phyloP scores from a whole-genome alignment of 1,140 invertebrate genomes.

The Lutraria rhynchaena region DNA sequence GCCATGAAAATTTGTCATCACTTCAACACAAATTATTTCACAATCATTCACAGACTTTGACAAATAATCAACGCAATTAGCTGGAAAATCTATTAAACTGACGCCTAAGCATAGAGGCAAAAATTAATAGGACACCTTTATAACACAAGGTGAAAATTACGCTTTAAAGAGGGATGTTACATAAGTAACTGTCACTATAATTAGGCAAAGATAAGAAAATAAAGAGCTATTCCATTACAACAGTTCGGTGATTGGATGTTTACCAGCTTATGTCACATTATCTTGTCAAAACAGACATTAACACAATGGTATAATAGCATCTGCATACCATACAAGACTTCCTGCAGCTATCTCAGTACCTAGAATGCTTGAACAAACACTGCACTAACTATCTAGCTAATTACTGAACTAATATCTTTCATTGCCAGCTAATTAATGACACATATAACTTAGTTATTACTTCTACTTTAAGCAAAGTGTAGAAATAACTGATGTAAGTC shows the following conservation, averaged over 20 bases:
- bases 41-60: constrained; percentile 15
- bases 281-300: constrained; percentile 38
- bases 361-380: constrained; percentile 12
- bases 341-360: not conserved
- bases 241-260: too few species aligned
- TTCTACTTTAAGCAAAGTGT: too few species aligned
- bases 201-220: too few species aligned
- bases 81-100: constrained; percentile 26
- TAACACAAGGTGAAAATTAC: not conserved
- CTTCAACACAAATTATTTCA: not conserved
- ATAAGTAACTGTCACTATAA: too few species aligned
- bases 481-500: too few species aligned
- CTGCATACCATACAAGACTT: constrained; percentile 5
- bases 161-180: too few species aligned
- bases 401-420: not conserved
- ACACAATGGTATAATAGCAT: not conserved
- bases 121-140: constrained; percentile 4
- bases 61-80: not conserved
- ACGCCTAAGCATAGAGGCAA: not conserved
- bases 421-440: too few species aligned
- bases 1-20: not conserved
- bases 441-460: too few species aligned
- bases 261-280: constrained; percentile 21
- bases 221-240: too few species aligned
- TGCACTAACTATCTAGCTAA: not conserved